Evolutionary conservation across 2,113 vertebrate genomes (phyloP).

Genomic region (Acanthisitta chloris): DNA sequence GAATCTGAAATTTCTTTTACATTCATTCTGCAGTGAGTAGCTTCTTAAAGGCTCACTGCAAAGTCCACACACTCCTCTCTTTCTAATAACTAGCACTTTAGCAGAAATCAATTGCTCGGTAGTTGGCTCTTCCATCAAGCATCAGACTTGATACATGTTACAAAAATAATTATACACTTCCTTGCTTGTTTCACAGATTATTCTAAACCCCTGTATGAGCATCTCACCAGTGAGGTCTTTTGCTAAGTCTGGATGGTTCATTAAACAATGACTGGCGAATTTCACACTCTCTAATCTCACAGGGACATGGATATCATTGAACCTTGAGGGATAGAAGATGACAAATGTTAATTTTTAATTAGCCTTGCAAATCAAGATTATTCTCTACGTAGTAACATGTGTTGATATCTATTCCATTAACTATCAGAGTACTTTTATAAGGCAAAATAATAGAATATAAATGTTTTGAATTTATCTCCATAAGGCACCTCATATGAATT

Average conservation of each 20-base stretch:
- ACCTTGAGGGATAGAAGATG: constrained; percentile 75
- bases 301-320: constrained; percentile 99
- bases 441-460: neutral
- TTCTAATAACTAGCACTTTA: neutral
- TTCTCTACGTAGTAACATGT: neutral
- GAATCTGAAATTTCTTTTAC: neutral
- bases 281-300: constrained; percentile 98
- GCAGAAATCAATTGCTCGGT: neutral
- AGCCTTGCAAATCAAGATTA: constrained; percentile 29
- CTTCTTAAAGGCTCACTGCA: neutral
- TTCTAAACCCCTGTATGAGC: neutral
- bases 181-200: neutral
- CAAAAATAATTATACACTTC: neutral
- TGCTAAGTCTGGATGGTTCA: constrained; percentile 98
- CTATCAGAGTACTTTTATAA: neutral
- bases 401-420: neutral
- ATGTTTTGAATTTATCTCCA: neutral
- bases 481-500: neutral
- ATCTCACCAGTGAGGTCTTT: constrained; percentile 94
- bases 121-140: neutral
- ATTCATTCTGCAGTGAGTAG: neutral
- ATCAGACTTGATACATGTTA: neutral
- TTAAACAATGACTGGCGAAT: constrained; percentile 98
- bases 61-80: neutral
- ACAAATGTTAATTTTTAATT: constrained; percentile 61